phyloP scores from a whole-genome alignment of 2,113 vertebrate genomes.

The Onychostoma macrolepis region DNA sequence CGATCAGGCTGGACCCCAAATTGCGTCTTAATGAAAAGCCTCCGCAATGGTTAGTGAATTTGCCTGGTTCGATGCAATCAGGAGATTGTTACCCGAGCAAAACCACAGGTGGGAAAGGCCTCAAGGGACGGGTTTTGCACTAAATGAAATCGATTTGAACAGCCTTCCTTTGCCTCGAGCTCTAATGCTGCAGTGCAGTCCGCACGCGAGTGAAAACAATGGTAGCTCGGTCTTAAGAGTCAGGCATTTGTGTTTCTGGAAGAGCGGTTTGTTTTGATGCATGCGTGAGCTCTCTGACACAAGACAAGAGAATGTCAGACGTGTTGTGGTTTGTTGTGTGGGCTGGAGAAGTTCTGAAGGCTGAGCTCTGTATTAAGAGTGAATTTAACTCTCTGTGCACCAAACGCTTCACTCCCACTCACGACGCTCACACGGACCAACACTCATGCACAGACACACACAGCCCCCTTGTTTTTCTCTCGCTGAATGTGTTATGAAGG shows the following conservation, averaged over 20 bases:
- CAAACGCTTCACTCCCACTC: conserved; percentile 32
- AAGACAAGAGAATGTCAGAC: conserved; percentile 41
- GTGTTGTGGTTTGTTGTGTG: conserved; percentile 38
- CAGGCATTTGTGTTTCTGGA: conserved; percentile 32
- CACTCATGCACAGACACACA: not conserved
- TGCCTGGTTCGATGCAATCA: not conserved
- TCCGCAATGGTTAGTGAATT: not conserved
- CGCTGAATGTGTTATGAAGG: not conserved
- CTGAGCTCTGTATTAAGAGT: conserved; percentile 33
- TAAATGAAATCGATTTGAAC: not conserved
- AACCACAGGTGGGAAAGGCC: not conserved
- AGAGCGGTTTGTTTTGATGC: conserved; percentile 57
- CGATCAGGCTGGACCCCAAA: not conserved
- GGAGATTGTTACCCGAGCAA: not conserved
- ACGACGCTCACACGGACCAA: not conserved
- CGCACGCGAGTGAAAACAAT: not conserved
- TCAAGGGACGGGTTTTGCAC: not conserved
- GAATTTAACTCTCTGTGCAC: conserved; percentile 39
- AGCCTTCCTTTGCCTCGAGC: not conserved
- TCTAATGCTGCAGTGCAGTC: conserved; percentile 35
- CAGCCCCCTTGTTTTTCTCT: conserved; percentile 29
- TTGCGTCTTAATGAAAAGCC: not conserved
- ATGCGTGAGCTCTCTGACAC: conserved; percentile 11
- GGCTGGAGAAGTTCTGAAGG: conserved; percentile 48
- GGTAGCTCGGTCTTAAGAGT: conserved; percentile 16